Base-by-base conservation (phyloP, 2,113 vertebrate genomes). In the Potamarius usumacintae region DNA sequence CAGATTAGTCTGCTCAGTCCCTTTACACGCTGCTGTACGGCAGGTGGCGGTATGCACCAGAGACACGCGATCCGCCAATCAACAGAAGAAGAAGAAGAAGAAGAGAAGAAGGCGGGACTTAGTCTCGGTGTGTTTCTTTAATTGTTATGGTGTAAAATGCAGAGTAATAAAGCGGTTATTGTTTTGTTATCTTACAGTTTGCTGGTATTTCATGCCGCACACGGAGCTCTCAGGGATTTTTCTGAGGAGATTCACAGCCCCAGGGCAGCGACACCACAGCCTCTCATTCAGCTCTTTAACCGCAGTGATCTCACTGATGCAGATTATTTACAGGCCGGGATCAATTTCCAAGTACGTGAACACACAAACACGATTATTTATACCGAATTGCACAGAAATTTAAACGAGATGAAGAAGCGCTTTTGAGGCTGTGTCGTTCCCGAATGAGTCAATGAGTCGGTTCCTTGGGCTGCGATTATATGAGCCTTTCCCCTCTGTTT, bases 311-410 rank as follows among this genome's bases (percentile, higher is more conserved):
- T 27, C 69, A 85, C 11, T 53, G 27, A 42, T 5, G 88, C 85
- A 14, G 27, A 81, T 4, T 9, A 58, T 18, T 22, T 15, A 78
- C 67, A 79, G 57, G 34, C 22, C 7, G 53, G 67, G 71, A 78
- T 55, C 12, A 30, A 89, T 62, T 79, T 88, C 5, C 76, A 91
- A 65, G 88, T 91, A 86, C 20, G 34, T 58, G 1, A 15, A 20
- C 7, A 55, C 3, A 50, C 7, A 17, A 55, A 14, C 42, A 17
- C n/a, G 6, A 30, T 53, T 82, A 74, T 62, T 27, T 9, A 27
- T 17, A 52, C 15, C 14, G 18, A 63, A 62, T 25, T 42, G 9
- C 17, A 82, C 4, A 34, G 7, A 48, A 9, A 48, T 4, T 4
- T 20, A 7, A 34, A 0, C 27, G 4, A 22, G 10, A 1, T 4